Evolutionary conservation across 2,797 vertebrate species (phyloP), one percentile per base, ranked within the genome.

Genomic region (Pipistrellus pygmaeus): DNA sequence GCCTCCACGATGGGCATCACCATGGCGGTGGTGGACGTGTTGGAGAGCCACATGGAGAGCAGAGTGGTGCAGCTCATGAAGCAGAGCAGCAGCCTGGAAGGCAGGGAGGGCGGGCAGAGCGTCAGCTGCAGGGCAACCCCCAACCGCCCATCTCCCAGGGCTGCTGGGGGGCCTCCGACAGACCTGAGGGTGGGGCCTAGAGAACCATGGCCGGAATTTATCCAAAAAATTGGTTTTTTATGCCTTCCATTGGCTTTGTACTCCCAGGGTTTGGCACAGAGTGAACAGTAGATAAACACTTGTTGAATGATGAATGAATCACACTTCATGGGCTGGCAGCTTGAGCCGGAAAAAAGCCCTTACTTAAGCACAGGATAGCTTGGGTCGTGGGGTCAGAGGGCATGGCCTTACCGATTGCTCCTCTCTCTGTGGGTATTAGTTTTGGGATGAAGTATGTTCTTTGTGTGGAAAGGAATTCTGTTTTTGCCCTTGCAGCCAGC

Each of bases 1-100:
- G 99, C 99, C 96, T 99, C 99, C 5, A 99, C 99, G 0, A 99
- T 99, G 85, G 99, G 99, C 99, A 99, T 99, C 98, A 99, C 99
- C 99, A 99, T 99, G 97, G 99, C 99, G 0, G 99, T 99, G 96
- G 99, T 99, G 97, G 99, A 99, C 4, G 99, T 99, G 98, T 99
- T 99, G 97, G 99, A 99, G 94, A 99, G 99, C 99, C 99, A 99
- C 99, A 99, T 99, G 97, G 99, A 99, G 83, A 99, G 98, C 93
- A 99, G 98, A 0, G 99, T 99, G 0, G 99, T 99, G 91, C 99
- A 99, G 97, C 99, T 99, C 99, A 99, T 99, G 98, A 99, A 99
- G 86, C 99, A 99, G 11, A 99, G 98, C 82, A 99, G 99, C 97
- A 99, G 93, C 99, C 99, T 99, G 97, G 6, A 89, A 38, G 3